Base-by-base conservation (phyloP, 2,113 vertebrate genomes). In the Callospermophilus lateralis region DNA sequence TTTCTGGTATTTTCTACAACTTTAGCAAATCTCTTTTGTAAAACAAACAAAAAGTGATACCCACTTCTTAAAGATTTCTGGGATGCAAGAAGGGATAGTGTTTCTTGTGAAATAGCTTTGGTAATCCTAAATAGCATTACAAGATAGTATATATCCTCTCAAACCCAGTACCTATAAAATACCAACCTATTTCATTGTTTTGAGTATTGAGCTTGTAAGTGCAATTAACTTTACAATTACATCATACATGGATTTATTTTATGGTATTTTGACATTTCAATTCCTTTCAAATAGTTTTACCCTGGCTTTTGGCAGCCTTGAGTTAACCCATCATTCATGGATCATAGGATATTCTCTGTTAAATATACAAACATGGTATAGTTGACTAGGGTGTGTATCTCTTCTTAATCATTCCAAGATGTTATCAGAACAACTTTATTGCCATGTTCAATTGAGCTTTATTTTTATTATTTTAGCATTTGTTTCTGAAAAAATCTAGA, bases 231-330 rank as follows among this genome's bases (percentile, higher is more conserved):
- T 89, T 76, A 68, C 8, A 91, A 9, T 93, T 79, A 45, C 0
- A 67, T 77, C 12, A 76, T 55, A 34, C 58, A 53, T 87, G 53
- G 65, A 22, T 87, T 93, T 97, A 10, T 86, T 93, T 94, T 48
- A 93, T 22, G 70, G 74, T 79, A 80, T 96, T 96, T 94, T 92
- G 45, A 94, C 76, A 77, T 92, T 87, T 93, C 24, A 95, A 61
- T 96, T 88, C 84, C 91, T 92, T 93, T 63, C 45, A 51, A 93
- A 61, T 80, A 37, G 13, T 34, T 76, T 26, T 34, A 1, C 16
- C 16, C 13, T 8, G 9, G 81, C 79, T 97, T 93, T 94, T 94
- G 84, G 84, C 37, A 45, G n/a, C 13, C 8, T 15, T 84, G 15
- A 92, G 79, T 93, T 65, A 96, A 45, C 32, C 32, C 55, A 22